These are phyloP conservation scores for Magallana nippona DNA, from an alignment of 2,888 invertebrate species.

Conservation along the genomic window DNA sequence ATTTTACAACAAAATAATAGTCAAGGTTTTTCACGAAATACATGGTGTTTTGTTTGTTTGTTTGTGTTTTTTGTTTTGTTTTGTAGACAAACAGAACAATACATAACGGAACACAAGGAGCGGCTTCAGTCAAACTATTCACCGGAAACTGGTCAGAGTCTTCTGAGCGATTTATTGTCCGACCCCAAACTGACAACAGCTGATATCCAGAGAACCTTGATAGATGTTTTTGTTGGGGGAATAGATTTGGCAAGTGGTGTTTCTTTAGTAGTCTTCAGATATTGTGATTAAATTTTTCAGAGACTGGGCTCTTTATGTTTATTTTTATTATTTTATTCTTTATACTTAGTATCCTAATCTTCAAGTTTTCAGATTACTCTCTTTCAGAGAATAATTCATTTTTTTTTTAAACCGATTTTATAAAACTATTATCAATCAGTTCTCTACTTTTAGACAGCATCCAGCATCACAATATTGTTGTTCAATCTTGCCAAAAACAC, in stretches of 20 bases:
- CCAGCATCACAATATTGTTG: slow-evolving; percentile 55
- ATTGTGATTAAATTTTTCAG: too few species aligned
- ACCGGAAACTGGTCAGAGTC: neutral
- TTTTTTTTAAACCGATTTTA: too few species aligned
- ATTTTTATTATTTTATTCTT: too few species aligned
- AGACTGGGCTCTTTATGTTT: too few species aligned
- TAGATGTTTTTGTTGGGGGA: slow-evolving; percentile 53
- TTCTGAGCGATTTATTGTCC: slow-evolving; percentile 34
- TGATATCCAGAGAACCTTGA: slow-evolving; percentile 28
- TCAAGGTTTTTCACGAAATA: neutral
- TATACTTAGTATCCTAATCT: too few species aligned
- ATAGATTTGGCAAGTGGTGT: slow-evolving; percentile 51
- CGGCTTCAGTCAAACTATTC: neutral
- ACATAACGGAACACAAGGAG: neutral
- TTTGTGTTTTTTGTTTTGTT: too few species aligned
- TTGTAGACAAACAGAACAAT: slow-evolving; percentile 2
- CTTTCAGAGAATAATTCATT: too few species aligned
- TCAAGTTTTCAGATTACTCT: too few species aligned
- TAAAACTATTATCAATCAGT: neutral
- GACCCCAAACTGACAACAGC: slow-evolving; percentile 33
- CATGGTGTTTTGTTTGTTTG: too few species aligned
- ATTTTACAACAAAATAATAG: too few species aligned
- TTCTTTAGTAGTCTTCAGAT: neutral
- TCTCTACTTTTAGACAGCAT: slow-evolving; percentile 41
- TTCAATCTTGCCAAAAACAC: slow-evolving; percentile 59